phyloP scores from a whole-genome alignment of 2,888 invertebrate species.

The Helleia helle region DNA sequence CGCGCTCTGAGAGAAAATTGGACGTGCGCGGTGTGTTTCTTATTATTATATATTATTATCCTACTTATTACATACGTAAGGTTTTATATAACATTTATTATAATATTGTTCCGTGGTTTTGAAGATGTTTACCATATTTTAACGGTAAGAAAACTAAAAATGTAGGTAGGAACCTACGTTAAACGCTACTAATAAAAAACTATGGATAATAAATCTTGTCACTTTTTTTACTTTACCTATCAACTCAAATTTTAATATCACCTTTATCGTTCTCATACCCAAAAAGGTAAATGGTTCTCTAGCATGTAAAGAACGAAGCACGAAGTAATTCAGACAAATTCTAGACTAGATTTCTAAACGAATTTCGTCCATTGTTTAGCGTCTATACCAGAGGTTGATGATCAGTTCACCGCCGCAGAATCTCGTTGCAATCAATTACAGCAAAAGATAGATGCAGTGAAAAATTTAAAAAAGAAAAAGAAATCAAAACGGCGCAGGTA shows the following conservation, averaged over 20 bases:
- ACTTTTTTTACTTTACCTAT: too few species aligned
- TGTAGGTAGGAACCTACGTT: too few species aligned
- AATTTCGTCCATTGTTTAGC: conserved; percentile 27
- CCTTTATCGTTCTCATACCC: too few species aligned
- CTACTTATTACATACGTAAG: background rate
- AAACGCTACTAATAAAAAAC: too few species aligned
- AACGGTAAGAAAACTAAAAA: too few species aligned
- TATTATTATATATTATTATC: background rate
- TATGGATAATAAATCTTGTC: too few species aligned
- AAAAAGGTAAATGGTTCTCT: too few species aligned
- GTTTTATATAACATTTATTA: background rate
- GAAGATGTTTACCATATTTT: too few species aligned
- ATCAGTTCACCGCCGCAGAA: conserved; percentile 53
- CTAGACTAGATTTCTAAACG: background rate
- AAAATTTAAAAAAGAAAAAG: conserved; percentile 47
- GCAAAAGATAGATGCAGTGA: conserved; percentile 55
- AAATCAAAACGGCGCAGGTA: conserved; percentile 60
- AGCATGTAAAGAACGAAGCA: background rate
- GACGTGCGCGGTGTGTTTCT: conserved; percentile 38
- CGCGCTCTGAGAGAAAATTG: conserved; percentile 55
- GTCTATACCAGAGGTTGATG: conserved; percentile 53
- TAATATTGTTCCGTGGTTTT: background rate
- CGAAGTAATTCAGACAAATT: background rate
- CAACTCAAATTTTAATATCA: too few species aligned
- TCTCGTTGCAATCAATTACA: conserved; percentile 52